Evolutionary conservation across 2,113 vertebrate genomes (phyloP).

Genomic region (Ammospiza nelsoni): DNA sequence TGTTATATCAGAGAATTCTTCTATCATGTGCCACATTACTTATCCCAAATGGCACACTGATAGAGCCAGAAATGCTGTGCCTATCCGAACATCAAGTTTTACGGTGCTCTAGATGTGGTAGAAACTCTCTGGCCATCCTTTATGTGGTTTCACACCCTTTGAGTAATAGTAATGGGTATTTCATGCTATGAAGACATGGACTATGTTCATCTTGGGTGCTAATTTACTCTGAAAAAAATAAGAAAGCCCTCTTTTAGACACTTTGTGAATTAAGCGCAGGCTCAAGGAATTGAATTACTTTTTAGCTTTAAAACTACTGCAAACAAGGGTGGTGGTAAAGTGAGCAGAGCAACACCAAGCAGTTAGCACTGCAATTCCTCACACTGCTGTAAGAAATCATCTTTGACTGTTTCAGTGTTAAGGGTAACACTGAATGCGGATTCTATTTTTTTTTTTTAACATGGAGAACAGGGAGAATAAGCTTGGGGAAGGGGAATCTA

Average conservation of each 20-base stretch:
- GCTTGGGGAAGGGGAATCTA: neutral
- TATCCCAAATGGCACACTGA: neutral
- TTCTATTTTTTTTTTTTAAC: neutral
- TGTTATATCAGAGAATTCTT: neutral
- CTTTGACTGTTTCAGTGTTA: neutral
- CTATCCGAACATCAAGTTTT: neutral
- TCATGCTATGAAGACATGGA: neutral
- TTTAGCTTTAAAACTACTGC: neutral
- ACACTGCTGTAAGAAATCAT: neutral
- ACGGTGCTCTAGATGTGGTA: fast-evolving
- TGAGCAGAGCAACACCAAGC: neutral
- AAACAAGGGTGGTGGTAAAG: neutral
- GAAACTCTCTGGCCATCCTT: neutral
- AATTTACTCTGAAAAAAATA: neutral
- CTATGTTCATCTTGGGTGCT: neutral
- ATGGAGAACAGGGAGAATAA: neutral
- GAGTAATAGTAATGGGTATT: neutral
- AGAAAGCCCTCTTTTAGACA: neutral
- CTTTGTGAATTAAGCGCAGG: neutral
- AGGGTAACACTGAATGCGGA: neutral
- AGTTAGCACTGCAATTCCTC: neutral
- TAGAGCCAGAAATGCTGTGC: neutral
- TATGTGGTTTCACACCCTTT: neutral
- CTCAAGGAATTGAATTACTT: neutral
- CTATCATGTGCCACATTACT: neutral